Evolutionary conservation across 2,113 vertebrate species (phyloP).

Genomic region (Clarias macrocephalus): DNA sequence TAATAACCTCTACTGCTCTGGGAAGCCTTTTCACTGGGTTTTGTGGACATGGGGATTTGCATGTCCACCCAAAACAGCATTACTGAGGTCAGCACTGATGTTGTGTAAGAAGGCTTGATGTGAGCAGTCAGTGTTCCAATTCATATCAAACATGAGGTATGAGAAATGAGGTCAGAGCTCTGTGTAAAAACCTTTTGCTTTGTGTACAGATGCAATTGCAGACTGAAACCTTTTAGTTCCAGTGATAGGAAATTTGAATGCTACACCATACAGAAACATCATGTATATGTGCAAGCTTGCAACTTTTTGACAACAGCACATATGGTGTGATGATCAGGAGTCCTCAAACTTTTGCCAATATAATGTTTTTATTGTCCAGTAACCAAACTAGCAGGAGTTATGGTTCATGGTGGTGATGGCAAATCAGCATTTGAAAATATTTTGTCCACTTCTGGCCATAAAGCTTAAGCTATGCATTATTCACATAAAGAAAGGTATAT

Average conservation of each 20-base stretch:
- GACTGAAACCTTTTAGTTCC: too few relatives aligned
- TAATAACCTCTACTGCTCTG: background rate
- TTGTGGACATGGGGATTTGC: background rate
- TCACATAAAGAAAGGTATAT: background rate
- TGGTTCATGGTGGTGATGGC: background rate
- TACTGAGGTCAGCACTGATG: background rate
- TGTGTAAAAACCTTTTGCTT: background rate
- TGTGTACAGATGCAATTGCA: background rate
- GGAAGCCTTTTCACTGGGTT: background rate
- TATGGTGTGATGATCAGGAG: too few relatives aligned
- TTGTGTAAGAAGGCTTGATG: background rate
- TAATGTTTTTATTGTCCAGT: background rate
- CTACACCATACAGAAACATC: too few relatives aligned
- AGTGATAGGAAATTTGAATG: too few relatives aligned
- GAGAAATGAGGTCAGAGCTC: background rate
- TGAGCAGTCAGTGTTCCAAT: background rate
- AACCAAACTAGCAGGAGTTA: background rate
- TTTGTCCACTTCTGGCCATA: background rate
- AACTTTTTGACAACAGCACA: too few relatives aligned
- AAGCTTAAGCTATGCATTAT: background rate
- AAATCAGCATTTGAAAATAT: background rate
- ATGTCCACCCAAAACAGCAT: background rate
- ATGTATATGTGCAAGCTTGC: too few relatives aligned
- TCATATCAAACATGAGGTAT: background rate
- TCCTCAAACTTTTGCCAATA: background rate